Evolutionary conservation across 2,113 vertebrate species (phyloP).

Genomic region (Dasyprocta punctata): DNA sequence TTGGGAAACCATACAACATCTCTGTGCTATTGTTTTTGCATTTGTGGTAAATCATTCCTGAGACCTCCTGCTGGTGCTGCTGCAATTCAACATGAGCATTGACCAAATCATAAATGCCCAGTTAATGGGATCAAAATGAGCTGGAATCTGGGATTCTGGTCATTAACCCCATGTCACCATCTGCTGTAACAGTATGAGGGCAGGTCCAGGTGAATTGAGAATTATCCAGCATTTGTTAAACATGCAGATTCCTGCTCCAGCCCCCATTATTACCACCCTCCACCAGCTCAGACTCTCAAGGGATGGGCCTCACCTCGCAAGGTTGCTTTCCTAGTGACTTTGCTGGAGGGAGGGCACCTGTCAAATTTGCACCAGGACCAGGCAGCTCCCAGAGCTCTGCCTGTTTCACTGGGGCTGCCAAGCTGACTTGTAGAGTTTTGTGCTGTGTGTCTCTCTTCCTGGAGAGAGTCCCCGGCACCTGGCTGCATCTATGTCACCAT

Average conservation of each 20-base stretch:
- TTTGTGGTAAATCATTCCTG: conserved; percentile 26
- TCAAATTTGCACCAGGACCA: not conserved
- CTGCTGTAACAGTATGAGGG: conserved; percentile 46
- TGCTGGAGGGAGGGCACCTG: not conserved
- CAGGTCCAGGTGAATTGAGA: conserved; percentile 2
- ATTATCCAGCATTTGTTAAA: not conserved
- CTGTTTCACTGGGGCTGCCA: not conserved
- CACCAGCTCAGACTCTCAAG: not conserved
- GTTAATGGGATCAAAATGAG: conserved; percentile 72
- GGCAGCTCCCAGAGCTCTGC: not conserved
- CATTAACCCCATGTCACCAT: conserved; percentile 71
- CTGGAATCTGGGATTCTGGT: conserved; percentile 41
- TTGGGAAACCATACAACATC: not conserved
- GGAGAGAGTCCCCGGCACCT: not conserved
- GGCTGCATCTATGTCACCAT: not conserved
- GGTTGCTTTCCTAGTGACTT: not conserved
- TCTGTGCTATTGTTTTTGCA: not conserved
- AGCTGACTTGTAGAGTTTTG: not conserved
- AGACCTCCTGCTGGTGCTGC: not conserved
- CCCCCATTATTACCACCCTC: fast-evolving
- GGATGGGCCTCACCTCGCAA: not conserved
- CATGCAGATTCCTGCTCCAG: not conserved
- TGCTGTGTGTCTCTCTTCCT: not conserved
- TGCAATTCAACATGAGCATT: not conserved
- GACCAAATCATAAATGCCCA: conserved; percentile 52